Conservation (phyloP, 2,113 vertebrate species). For the Machaerirhynchus nigripectus region DNA sequence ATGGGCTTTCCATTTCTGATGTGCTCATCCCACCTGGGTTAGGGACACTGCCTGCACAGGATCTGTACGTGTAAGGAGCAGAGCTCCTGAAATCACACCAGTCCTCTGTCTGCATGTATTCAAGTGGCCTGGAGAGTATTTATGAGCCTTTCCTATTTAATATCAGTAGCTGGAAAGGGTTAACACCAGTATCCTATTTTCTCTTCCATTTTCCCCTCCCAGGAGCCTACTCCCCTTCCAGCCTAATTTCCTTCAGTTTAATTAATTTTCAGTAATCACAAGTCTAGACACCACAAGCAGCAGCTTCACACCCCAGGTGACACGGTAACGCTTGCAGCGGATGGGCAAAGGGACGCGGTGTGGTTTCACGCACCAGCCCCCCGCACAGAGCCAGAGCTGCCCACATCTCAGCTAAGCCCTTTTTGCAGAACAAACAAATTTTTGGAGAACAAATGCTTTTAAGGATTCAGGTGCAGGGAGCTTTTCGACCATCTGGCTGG, state of each 20-base stretch:
- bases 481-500: conserved; percentile 58
- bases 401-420: not conserved
- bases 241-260: conserved; percentile 67
- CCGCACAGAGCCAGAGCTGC: not conserved
- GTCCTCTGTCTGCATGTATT: not conserved
- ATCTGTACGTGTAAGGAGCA: not conserved
- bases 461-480: conserved; percentile 62
- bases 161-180: conserved; percentile 22
- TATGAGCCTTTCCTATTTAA: not conserved
- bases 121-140: not conserved
- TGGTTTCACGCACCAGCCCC: not conserved
- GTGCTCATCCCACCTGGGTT: not conserved
- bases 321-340: not conserved
- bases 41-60: not conserved
- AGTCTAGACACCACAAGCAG: conserved; percentile 63
- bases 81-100: not conserved
- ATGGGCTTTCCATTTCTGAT: not conserved
- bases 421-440: conserved; percentile 30
- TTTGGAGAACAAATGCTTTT: conserved; percentile 56
- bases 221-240: conserved; percentile 58
- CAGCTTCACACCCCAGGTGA: conserved; percentile 64
- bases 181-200: conserved; percentile 51
- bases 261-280: conserved; percentile 71
- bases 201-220: conserved; percentile 51
- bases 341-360: not conserved